Conservation (phyloP, 2,888 invertebrate species). For the Arge pagana region DNA sequence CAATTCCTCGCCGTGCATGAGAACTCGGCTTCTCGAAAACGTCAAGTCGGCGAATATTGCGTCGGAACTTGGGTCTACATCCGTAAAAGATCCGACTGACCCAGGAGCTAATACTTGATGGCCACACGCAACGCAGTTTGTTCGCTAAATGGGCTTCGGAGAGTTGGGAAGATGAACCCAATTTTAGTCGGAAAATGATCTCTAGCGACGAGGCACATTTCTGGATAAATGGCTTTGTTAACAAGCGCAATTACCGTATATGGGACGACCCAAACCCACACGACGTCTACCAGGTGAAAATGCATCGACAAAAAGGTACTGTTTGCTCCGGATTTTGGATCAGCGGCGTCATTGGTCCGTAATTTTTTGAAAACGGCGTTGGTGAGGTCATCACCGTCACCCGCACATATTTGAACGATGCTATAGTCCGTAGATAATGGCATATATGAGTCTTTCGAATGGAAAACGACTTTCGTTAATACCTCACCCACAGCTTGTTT, state of each 20-base stretch:
- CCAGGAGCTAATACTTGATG: constrained; percentile 31
- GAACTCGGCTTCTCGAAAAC: constrained; percentile 22
- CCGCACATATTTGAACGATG: too few species aligned
- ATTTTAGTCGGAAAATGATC: constrained; percentile 30
- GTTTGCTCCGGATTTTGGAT: too few species aligned
- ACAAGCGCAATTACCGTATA: too few species aligned
- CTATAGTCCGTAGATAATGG: too few species aligned
- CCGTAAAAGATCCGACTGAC: constrained; percentile 32
- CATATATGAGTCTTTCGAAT: too few species aligned
- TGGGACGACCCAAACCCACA: too few species aligned
- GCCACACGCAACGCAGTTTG: constrained; percentile 30
- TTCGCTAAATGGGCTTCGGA: constrained; percentile 31
- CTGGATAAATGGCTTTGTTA: neutral
- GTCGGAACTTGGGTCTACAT: constrained; percentile 32
- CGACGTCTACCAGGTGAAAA: neutral
- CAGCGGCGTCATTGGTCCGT: too few species aligned
- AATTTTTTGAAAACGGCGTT: too few species aligned
- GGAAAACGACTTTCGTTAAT: too few species aligned
- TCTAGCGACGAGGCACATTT: constrained; percentile 13
- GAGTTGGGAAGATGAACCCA: constrained; percentile 29
- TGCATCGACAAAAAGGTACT: neutral
- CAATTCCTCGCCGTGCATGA: constrained; percentile 22
- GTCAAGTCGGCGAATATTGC: constrained; percentile 33
- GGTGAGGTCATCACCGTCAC: too few species aligned
- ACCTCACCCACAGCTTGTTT: too few species aligned